These are phyloP conservation scores for Magallana nippona DNA, from an alignment of 2,888 invertebrate species.

Conservation along the genomic window DNA sequence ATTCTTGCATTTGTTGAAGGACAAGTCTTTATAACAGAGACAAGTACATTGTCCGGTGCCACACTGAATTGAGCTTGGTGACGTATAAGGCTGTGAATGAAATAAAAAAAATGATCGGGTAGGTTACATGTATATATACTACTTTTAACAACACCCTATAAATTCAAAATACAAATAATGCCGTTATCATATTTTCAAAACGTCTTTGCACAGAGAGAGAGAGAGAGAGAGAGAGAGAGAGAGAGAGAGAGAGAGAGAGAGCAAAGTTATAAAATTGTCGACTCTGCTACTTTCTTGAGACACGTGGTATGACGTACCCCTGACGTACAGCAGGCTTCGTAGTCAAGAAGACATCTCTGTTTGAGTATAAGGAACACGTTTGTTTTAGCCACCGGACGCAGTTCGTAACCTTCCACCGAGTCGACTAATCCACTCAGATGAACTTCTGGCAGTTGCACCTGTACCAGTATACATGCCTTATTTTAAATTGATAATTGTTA, in stretches of 20 bases:
- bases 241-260: too few species aligned
- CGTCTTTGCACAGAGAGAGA: too few species aligned
- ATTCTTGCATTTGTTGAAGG: slow-evolving; percentile 22
- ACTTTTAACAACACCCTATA: too few species aligned
- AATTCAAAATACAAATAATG: background rate
- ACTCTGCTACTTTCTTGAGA: background rate
- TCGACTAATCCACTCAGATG: background rate
- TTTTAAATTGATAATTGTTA: background rate
- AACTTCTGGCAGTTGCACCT: background rate
- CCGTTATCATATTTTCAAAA: too few species aligned
- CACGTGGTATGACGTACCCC: background rate
- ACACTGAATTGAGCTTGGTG: background rate
- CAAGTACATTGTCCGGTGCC: slow-evolving; percentile 10
- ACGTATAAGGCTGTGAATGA: background rate
- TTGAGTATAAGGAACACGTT: slow-evolving; percentile 27
- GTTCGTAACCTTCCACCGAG: slow-evolving; percentile 6
- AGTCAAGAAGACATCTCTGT: background rate
- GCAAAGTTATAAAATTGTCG: too few species aligned
- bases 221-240: too few species aligned
- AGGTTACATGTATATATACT: background rate
- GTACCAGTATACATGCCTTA: background rate
- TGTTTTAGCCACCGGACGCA: background rate
- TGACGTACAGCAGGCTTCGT: slow-evolving; percentile 3
- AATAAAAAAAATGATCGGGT: too few species aligned
- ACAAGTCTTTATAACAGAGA: background rate